Evolutionary conservation across 2,113 vertebrate species (phyloP).

Genomic region (Erythrolamprus reginae): DNA sequence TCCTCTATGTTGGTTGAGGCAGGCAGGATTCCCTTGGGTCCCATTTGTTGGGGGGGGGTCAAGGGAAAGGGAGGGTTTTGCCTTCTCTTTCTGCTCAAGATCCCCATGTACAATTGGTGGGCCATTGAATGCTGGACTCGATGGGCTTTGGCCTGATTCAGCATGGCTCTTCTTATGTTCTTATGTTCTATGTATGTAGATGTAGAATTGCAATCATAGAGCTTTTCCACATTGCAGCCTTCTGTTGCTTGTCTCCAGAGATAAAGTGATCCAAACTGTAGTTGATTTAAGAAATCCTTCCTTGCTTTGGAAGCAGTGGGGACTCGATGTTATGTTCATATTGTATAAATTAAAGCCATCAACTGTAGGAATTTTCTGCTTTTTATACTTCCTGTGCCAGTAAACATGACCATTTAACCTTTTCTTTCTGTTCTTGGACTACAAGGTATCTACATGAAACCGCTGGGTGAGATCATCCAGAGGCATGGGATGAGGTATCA

Average conservation of each 20-base stretch:
- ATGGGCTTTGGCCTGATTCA: too few relatives aligned
- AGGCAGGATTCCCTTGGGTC: too few relatives aligned
- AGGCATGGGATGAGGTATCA: too few relatives aligned
- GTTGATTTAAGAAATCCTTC: background rate
- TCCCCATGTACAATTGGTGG: too few relatives aligned
- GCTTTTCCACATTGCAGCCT: background rate
- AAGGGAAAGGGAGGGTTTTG: too few relatives aligned
- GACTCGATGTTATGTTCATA: background rate
- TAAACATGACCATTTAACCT: background rate
- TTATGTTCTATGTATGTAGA: background rate
- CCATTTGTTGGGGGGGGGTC: too few relatives aligned
- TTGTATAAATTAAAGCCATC: background rate
- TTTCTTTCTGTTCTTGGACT: background rate
- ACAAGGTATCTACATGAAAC: too few relatives aligned
- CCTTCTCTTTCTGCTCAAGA: too few relatives aligned
- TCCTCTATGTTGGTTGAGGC: too few relatives aligned
- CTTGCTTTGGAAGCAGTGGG: background rate
- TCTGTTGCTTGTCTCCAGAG: background rate
- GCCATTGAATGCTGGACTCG: too few relatives aligned
- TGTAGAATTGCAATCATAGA: background rate
- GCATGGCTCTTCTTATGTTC: too few relatives aligned
- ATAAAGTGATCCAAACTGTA: background rate
- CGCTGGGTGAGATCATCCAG: too few relatives aligned
- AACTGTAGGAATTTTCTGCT: background rate
- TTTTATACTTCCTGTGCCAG: background rate